These are phyloP conservation scores for Pithys albifrons DNA, from an alignment of 2,113 vertebrate species.

Conservation along the genomic window DNA sequence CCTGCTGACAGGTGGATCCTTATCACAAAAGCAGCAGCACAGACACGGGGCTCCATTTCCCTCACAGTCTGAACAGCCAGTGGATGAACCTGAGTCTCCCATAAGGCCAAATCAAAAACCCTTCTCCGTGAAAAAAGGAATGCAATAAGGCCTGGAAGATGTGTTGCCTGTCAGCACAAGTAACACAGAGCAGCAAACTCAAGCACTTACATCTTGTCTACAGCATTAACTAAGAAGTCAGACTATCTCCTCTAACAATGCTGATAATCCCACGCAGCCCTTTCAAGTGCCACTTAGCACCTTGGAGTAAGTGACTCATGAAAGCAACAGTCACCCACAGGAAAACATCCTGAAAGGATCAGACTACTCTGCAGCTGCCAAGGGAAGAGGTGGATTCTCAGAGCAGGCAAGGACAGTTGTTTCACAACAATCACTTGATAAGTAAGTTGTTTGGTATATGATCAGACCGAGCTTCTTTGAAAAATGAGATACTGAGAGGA, in stretches of 20 bases:
- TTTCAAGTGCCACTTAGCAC: background rate
- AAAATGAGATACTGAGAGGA: background rate
- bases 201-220: background rate
- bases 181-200: background rate
- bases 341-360: background rate
- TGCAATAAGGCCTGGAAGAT: background rate
- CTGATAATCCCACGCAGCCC: background rate
- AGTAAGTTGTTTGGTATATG: background rate
- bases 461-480: background rate
- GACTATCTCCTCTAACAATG: background rate
- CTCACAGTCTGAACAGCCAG: background rate
- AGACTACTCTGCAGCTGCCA: background rate
- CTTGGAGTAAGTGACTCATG: background rate
- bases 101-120: background rate
- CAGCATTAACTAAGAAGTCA: background rate
- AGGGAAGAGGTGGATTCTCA: background rate
- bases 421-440: background rate
- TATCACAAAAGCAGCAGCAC: conserved; percentile 10
- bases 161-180: background rate
- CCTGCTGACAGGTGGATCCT: background rate
- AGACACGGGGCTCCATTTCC: background rate
- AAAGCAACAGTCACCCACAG: background rate
- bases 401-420: background rate
- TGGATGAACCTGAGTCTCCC: background rate
- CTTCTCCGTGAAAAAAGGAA: background rate